phyloP scores from a whole-genome alignment of 2,113 vertebrate species.

The Eidolon helvum region DNA sequence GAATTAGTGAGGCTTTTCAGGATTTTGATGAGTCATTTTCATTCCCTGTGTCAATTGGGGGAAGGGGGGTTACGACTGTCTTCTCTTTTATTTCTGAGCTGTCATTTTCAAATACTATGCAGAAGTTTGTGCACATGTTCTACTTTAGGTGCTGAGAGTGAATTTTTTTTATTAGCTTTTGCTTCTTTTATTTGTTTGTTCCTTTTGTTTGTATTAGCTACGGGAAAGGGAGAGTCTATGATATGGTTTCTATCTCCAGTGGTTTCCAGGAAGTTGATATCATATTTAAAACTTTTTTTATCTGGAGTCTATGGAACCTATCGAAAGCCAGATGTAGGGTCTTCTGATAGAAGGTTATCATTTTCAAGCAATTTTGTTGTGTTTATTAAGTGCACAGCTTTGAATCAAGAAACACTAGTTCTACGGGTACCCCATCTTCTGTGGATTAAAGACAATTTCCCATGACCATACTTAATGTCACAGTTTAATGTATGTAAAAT shows the following conservation, averaged over 20 bases:
- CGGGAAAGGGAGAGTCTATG: not conserved
- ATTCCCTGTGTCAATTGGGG: not conserved
- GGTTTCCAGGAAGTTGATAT: not conserved
- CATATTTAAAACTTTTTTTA: conserved; percentile 24
- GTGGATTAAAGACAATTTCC: conserved; percentile 40
- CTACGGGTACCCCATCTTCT: conserved; percentile 47
- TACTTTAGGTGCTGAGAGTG: not conserved
- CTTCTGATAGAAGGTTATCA: not conserved
- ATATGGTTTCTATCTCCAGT: not conserved
- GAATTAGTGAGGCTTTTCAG: not conserved
- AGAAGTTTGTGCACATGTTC: not conserved
- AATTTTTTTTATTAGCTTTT: not conserved
- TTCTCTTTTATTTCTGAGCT: not conserved
- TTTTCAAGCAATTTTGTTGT: not conserved
- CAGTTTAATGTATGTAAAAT: conserved; percentile 62
- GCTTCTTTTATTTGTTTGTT: not conserved
- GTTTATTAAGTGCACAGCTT: not conserved
- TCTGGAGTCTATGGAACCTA: not conserved
- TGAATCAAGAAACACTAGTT: not conserved
- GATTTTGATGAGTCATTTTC: not conserved
- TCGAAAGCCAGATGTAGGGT: not conserved
- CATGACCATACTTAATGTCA: conserved; percentile 57
- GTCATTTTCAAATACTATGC: not conserved
- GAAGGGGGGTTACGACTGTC: not conserved
- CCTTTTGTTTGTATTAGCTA: not conserved